phyloP scores from a whole-genome alignment of 1,140 invertebrate genomes.

The Lithobius niger region DNA sequence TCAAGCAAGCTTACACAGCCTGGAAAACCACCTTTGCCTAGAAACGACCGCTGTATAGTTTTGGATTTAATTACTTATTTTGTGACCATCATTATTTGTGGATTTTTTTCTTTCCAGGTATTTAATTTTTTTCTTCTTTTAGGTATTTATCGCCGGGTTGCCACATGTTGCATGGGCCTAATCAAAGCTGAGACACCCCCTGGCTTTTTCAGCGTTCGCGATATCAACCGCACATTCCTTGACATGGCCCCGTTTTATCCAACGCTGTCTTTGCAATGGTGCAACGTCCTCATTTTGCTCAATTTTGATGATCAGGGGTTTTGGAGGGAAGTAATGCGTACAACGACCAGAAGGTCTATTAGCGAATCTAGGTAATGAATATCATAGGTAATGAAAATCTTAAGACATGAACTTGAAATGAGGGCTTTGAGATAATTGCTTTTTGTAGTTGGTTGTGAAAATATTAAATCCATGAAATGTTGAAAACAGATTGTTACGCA shows the following conservation, averaged over 20 bases:
- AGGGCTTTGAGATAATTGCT: too few species aligned
- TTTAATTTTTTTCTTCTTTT: conserved; percentile 12
- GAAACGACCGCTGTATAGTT: not conserved
- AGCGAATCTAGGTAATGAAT: conserved; percentile 27
- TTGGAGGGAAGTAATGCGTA: conserved; percentile 44
- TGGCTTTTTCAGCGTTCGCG: conserved; percentile 26
- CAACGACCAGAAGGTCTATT: conserved; percentile 26
- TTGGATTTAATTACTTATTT: not conserved
- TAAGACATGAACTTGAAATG: too few species aligned
- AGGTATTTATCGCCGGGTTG: conserved; percentile 46
- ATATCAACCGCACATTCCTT: conserved; percentile 43
- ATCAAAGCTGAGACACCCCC: conserved; percentile 25
- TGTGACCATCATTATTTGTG: too few species aligned
- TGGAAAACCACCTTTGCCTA: not conserved
- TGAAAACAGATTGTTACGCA: too few species aligned
- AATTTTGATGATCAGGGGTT: conserved; percentile 45
- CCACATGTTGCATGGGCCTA: conserved; percentile 41
- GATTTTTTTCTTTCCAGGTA: too few species aligned
- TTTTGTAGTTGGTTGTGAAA: too few species aligned
- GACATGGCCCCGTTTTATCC: conserved; percentile 39
- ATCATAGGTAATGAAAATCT: too few species aligned
- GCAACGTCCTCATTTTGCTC: conserved; percentile 50
- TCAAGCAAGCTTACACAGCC: not conserved
- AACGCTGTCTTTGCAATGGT: conserved; percentile 51
- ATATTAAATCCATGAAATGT: too few species aligned